phyloP scores from a whole-genome alignment of 1,140 invertebrate species.

The Helicoverpa zea region DNA sequence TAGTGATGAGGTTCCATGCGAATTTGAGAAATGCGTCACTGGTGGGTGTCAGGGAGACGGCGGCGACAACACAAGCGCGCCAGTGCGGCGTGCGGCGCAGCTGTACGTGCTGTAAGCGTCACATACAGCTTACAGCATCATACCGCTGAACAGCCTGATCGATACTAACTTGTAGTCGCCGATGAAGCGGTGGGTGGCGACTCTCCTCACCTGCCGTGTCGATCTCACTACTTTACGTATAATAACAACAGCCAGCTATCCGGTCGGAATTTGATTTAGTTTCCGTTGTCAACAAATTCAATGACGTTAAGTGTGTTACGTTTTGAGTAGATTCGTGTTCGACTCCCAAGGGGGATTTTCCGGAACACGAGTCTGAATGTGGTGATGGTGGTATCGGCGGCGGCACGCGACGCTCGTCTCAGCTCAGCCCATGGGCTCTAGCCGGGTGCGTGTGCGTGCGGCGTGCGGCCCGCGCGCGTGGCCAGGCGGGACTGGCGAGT shows the following conservation, averaged over 20 bases:
- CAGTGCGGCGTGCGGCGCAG: neutral
- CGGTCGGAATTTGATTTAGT: neutral
- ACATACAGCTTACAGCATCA: neutral
- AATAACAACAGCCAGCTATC: neutral
- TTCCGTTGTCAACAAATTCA: neutral
- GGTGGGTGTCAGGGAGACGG: constrained; percentile 21
- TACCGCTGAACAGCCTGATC: neutral
- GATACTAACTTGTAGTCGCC: constrained; percentile 9
- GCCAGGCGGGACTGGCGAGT: constrained; percentile 42
- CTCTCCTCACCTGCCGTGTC: neutral
- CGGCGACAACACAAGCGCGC: constrained; percentile 18
- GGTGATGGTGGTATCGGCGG: neutral
- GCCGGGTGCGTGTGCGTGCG: constrained; percentile 42
- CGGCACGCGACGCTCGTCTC: constrained; percentile 53
- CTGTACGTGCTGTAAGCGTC: neutral
- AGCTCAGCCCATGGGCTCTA: constrained; percentile 54
- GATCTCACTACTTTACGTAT: neutral
- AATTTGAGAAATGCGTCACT: too few species aligned
- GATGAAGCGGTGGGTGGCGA: neutral
- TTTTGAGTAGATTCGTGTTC: constrained; percentile 52
- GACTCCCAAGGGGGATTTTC: constrained; percentile 65
- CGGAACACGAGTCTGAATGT: constrained; percentile 48
- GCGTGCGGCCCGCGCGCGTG: constrained; percentile 43
- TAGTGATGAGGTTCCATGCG: too few species aligned
- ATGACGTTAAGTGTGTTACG: neutral